Evolutionary conservation across 2,888 invertebrate genomes (phyloP).

Genomic region (Bombylius major): DNA sequence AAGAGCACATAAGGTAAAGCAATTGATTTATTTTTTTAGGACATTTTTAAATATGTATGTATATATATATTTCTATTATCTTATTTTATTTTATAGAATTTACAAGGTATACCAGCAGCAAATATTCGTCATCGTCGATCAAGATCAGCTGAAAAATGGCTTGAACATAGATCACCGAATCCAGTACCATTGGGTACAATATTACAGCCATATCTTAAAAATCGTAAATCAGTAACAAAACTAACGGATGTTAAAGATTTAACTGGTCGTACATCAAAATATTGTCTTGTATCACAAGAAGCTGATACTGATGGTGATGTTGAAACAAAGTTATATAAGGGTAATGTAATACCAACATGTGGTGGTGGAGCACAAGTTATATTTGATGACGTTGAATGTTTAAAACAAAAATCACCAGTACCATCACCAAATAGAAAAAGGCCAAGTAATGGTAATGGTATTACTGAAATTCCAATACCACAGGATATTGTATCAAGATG

Average conservation of each 20-base stretch:
- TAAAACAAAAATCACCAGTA: constrained; percentile 69
- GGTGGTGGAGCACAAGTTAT: constrained; percentile 93
- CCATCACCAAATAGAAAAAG: constrained; percentile 36
- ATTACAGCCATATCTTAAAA: constrained; percentile 69
- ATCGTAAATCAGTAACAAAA: constrained; percentile 72
- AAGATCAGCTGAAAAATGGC: constrained; percentile 66
- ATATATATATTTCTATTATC: background rate
- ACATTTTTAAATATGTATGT: background rate
- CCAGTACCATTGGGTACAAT: constrained; percentile 79
- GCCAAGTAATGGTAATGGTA: constrained; percentile 23
- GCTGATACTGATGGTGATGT: constrained; percentile 85
- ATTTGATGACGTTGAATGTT: constrained; percentile 85
- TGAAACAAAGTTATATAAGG: constrained; percentile 88
- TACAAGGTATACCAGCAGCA: constrained; percentile 51
- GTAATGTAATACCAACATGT: constrained; percentile 83
- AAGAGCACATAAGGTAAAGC: constrained; percentile 9
- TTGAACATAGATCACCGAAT: constrained; percentile 76
- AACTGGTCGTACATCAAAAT: constrained; percentile 61
- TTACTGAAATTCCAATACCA: constrained; percentile 10
- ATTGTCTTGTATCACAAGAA: constrained; percentile 85
- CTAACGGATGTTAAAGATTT: constrained; percentile 68
- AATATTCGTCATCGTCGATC: constrained; percentile 69
- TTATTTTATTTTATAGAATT: constrained; percentile 17
- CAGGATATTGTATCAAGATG: constrained; percentile 33
- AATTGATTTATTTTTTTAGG: background rate